A percentile compares a stretch with the other conserved stretches of the same genome.
Evolutionary conservation across 2,888 invertebrate species (phyloP).

Genomic region (Gryllus longicercus): DNA sequence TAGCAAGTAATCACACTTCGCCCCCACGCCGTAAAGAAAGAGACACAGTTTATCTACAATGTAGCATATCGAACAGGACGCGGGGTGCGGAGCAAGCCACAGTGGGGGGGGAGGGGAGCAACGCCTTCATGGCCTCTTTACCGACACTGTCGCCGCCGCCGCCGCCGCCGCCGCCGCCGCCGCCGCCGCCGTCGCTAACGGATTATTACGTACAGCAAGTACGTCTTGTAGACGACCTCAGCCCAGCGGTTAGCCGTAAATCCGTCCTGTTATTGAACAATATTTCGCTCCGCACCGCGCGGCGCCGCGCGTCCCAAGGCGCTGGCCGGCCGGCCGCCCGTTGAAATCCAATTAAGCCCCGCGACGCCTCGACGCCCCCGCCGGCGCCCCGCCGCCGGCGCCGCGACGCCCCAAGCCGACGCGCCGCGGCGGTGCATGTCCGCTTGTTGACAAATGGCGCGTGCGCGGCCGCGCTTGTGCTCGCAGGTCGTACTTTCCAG

Average conservation of each 20-base stretch:
- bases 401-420: not conserved
- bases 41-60: not conserved
- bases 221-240: slow-evolving; percentile 7
- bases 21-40: not conserved
- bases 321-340: not conserved
- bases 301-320: too few species aligned
- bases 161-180: not conserved
- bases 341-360: not conserved
- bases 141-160: not conserved
- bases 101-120: too few species aligned
- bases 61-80: too few species aligned
- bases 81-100: too few species aligned
- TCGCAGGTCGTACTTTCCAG: not conserved
- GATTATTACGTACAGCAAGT: slow-evolving; percentile 1
- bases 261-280: slow-evolving; percentile 7
- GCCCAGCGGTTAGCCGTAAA: slow-evolving; percentile 1
- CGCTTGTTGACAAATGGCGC: not conserved
- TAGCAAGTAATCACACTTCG: not conserved
- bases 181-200: not conserved
- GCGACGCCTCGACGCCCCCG: not conserved
- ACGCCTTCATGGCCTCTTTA: too few species aligned
- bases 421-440: not conserved
- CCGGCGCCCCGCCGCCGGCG: not conserved
- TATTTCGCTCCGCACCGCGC: not conserved
- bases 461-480: not conserved